phyloP scores from a whole-genome alignment of 1,140 invertebrate genomes.

The Cydia amplana region DNA sequence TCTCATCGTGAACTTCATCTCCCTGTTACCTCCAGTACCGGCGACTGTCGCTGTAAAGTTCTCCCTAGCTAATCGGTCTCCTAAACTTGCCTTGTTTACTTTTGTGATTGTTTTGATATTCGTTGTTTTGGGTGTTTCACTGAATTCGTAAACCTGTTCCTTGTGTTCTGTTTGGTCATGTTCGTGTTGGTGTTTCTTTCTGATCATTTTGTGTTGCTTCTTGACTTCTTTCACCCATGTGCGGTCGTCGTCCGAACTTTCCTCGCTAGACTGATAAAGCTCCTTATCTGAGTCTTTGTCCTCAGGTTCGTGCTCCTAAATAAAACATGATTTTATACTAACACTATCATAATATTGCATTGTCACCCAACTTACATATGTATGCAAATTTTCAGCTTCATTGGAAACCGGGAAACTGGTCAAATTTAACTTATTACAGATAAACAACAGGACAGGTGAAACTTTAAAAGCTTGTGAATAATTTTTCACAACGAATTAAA shows the following conservation, averaged over 20 bases:
- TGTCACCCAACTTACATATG: no score
- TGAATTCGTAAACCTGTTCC: constrained; percentile 53
- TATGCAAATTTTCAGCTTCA: no score
- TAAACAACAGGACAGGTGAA: no score
- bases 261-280: constrained; percentile 71
- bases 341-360: background rate
- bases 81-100: constrained; percentile 83
- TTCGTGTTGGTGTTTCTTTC: constrained; percentile 71
- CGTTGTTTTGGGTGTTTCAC: constrained; percentile 49
- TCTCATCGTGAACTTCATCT: constrained; percentile 87
- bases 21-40: constrained; percentile 84
- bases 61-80: constrained; percentile 84
- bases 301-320: constrained; percentile 59
- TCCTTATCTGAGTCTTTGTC: constrained; percentile 74
- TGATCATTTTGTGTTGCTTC: constrained; percentile 82
- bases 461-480: no score
- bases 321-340: constrained; percentile 20
- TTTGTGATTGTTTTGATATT: constrained; percentile 60
- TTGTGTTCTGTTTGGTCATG: constrained; percentile 47
- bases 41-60: constrained; percentile 79
- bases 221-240: constrained; percentile 89
- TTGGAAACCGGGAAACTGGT: no score
- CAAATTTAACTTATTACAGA: no score
- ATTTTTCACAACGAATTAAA: background rate
- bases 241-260: constrained; percentile 88